Evolutionary conservation across 2,888 invertebrate species (phyloP), one percentile per base, ranked within the genome.

Genomic region (Clivina fossor): DNA sequence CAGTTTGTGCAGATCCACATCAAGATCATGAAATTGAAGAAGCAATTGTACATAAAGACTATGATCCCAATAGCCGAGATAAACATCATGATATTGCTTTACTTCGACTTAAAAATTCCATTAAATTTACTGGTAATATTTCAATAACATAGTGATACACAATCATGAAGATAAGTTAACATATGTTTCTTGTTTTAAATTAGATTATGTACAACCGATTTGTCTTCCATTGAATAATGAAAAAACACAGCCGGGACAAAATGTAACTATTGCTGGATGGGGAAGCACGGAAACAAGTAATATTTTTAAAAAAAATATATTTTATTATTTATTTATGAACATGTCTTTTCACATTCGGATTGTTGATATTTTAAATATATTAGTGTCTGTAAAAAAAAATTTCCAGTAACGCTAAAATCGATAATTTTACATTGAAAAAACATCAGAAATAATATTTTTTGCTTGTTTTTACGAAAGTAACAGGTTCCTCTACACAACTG

Each of bases 191-290:
- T 24, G 26, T 41, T 41, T 41, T 8, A 20, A 11, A 9, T 41
- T 22, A 41, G 41, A 13, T 41, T 46, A 16, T 30, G 18, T 46
- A 13, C 9, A 11, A n/a, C 46, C 46, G 8, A 26, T 46, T n/a
- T 46, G 46, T 46, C 30, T 46, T 13, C 46, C 46, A 18, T 32
- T 13, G 32, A 26, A 24, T n/a, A 24, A n/a, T 15, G 54, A 46
- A 24, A 13, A 18, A 3, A 26, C 37, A 15, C 16, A 19, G n/a
- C 11, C 44, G 4, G 46, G 54, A 28, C 28, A 38, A 40, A 41
- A 30, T 19, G 16, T 50, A 13, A 18, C 18, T 11, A 28, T 58
- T 15, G 43, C 46, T 30, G 53, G 47, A 32, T 46, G 54, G 53
- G 54, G 26, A 7, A 24, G 26, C 4, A 24, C 26, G 4, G 26